phyloP scores from a whole-genome alignment of 2,888 invertebrate genomes.

The Eulithis testata region DNA sequence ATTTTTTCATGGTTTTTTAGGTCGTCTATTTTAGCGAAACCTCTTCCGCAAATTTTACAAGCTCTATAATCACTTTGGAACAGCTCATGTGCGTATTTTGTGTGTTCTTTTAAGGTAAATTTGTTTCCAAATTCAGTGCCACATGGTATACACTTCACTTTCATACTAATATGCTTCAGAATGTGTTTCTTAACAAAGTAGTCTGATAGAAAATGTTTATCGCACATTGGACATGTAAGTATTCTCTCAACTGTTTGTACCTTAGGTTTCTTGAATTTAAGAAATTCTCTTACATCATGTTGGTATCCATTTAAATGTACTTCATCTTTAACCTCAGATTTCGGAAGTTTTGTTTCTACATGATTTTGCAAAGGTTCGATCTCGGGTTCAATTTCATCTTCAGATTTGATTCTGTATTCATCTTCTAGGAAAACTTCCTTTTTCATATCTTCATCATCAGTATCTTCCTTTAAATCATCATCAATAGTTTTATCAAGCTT shows the following conservation, averaged over 20 bases:
- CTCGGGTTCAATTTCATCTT: constrained; percentile 50
- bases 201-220: constrained; percentile 70
- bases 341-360: constrained; percentile 28
- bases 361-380: constrained; percentile 11
- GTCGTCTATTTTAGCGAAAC: constrained; percentile 51
- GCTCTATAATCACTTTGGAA: constrained; percentile 48
- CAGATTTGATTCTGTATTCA: constrained; percentile 69
- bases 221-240: constrained; percentile 68
- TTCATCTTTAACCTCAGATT: constrained; percentile 29
- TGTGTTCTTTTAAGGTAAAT: constrained; percentile 70
- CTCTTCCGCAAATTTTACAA: constrained; percentile 64
- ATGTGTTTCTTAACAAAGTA: constrained; percentile 70
- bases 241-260: constrained; percentile 41
- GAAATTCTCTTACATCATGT: constrained; percentile 64
- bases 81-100: constrained; percentile 62
- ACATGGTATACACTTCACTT: constrained; percentile 59
- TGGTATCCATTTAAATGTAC: constrained; percentile 57
- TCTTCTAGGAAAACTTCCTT: constrained; percentile 72
- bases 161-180: constrained; percentile 59
- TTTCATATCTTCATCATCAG: constrained; percentile 61
- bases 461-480: constrained; percentile 48
- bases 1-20: constrained; percentile 54
- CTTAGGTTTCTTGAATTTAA: constrained; percentile 62
- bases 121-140: constrained; percentile 58
- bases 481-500: constrained; percentile 46